Conservation (phyloP, 2,113 vertebrate genomes). For the Ellobius talpinus region DNA sequence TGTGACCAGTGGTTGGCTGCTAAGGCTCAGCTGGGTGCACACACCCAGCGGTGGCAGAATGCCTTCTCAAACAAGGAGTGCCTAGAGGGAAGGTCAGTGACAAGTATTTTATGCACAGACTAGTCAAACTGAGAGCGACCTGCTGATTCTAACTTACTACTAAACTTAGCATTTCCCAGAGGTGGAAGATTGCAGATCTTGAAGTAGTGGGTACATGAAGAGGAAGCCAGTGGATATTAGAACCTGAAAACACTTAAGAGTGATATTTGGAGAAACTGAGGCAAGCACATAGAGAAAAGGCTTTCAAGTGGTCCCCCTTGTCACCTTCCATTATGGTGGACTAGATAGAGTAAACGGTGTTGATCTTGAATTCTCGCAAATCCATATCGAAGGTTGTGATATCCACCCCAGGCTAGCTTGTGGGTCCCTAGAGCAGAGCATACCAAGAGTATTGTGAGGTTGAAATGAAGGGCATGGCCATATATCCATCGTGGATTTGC, state of each 20-base stretch:
- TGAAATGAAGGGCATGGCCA: conserved; percentile 73
- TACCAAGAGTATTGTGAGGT: conserved; percentile 67
- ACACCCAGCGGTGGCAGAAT: conserved; percentile 77
- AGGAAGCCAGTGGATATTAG: background rate
- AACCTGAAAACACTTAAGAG: background rate
- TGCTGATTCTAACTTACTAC: background rate
- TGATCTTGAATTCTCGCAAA: background rate
- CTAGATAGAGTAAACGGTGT: background rate
- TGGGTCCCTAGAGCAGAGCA: conserved; percentile 55
- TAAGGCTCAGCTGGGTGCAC: conserved; percentile 76
- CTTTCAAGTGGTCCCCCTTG: background rate
- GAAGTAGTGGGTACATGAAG: fast-evolving
- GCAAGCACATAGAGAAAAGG: background rate
- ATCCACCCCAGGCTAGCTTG: background rate
- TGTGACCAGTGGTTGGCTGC: conserved; percentile 57
- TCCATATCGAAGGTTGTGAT: background rate
- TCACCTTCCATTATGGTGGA: background rate
- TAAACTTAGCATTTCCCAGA: fast-evolving
- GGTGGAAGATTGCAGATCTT: background rate
- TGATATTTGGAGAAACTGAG: background rate
- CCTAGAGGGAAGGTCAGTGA: conserved; percentile 85
- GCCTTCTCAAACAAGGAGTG: conserved; percentile 88
- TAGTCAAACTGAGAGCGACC: background rate
- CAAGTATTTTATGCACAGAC: conserved; percentile 49
- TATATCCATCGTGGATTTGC: conserved; percentile 68